These are phyloP conservation scores for Phyllotreta striolata DNA, from an alignment of 2,888 invertebrate genomes.

Conservation along the genomic window DNA sequence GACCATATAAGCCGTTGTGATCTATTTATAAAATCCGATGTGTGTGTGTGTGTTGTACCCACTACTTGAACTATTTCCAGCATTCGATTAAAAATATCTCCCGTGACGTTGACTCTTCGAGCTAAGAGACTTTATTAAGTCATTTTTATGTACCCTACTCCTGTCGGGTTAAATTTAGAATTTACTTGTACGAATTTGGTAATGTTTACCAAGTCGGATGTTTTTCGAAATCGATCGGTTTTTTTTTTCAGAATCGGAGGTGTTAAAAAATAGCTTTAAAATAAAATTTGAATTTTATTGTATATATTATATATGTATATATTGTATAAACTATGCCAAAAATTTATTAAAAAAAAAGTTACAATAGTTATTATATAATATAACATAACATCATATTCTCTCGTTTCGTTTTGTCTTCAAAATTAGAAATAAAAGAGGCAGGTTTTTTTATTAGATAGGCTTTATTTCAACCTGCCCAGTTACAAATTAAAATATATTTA, in stretches of 20 bases:
- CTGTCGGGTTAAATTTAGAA: constrained; percentile 42
- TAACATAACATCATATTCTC: constrained; percentile 36
- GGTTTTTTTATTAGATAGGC: constrained; percentile 51
- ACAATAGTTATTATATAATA: constrained; percentile 44
- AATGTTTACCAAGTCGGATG: constrained; percentile 1
- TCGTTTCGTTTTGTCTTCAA: constrained; percentile 36
- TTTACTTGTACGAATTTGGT: constrained; percentile 23
- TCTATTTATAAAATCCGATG: constrained; percentile 43
- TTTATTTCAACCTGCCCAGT: constrained; percentile 53
- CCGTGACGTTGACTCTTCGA: constrained; percentile 41
- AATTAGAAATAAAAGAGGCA: constrained; percentile 48
- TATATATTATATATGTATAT: constrained; percentile 20
- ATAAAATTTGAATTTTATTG: constrained; percentile 32
- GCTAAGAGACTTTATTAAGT: constrained; percentile 45
- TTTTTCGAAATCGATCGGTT: background rate
- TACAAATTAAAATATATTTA: constrained; percentile 49
- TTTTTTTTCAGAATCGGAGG: background rate
- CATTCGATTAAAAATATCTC: constrained; percentile 43
- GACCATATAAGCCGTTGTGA: constrained; percentile 46
- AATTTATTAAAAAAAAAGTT: constrained; percentile 47
- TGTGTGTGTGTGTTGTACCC: constrained; percentile 2
- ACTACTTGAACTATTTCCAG: constrained; percentile 46
- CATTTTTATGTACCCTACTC: constrained; percentile 33
- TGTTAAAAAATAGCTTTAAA: constrained; percentile 22
- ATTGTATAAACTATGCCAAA: constrained; percentile 45